Evolutionary conservation across 2,888 invertebrate genomes (phyloP).

Genomic region (Acleris sparsana): DNA sequence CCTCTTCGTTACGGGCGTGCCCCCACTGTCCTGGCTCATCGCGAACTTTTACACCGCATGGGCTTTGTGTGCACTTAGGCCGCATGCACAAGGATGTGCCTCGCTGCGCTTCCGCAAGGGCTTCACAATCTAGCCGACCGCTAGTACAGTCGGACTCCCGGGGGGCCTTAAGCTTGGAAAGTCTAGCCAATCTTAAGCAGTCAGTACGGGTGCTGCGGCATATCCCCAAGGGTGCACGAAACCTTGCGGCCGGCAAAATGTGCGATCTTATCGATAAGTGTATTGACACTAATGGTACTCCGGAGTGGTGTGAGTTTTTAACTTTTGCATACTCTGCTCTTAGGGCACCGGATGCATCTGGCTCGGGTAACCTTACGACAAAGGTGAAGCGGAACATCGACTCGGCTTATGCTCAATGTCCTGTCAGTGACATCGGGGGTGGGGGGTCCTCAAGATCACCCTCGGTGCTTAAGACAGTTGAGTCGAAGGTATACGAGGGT

Average conservation of each 20-base stretch:
- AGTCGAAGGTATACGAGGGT: slow-evolving; percentile 5
- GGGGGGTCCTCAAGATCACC: no score
- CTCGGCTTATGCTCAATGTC: neutral
- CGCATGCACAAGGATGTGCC: no score
- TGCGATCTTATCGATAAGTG: neutral
- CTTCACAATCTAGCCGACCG: no score
- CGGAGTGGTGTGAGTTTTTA: slow-evolving; percentile 2
- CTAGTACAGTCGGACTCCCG: no score
- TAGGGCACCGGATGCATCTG: neutral
- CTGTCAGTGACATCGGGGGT: no score
- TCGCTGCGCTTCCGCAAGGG: no score
- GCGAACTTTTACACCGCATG: no score
- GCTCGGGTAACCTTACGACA: neutral
- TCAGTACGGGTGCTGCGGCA: neutral
- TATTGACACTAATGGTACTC: neutral
- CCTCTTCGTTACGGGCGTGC: no score
- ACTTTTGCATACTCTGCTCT: neutral
- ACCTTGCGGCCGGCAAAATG: slow-evolving; percentile 1
- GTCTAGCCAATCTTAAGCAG: neutral
- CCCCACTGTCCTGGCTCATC: no score
- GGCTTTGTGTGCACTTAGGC: no score
- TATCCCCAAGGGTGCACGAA: slow-evolving; percentile 8
- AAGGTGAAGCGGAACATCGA: slow-evolving; percentile 9
- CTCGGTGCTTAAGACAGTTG: no score
- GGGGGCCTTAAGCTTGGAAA: no score